A percentile compares a stretch with the other conserved stretches of the same genome.
phyloP scores from a whole-genome alignment of 2,888 invertebrate species.

The Cryptocephalus moraei region DNA sequence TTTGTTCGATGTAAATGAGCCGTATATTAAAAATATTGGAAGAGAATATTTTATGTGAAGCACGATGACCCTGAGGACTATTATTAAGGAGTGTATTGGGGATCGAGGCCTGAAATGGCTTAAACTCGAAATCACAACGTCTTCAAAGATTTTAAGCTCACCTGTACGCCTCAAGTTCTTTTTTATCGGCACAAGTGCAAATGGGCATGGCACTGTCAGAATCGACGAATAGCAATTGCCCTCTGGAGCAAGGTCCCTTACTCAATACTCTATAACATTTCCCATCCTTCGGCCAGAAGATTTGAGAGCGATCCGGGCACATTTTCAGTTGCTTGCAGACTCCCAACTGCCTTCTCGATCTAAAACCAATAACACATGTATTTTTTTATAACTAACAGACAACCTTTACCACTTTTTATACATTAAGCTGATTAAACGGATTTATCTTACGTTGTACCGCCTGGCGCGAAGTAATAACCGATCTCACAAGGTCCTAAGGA shows the following conservation, averaged over 20 bases:
- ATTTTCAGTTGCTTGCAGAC: constrained; percentile 56
- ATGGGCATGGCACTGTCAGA: constrained; percentile 49
- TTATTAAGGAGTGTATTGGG: no score
- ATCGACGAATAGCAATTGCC: constrained; percentile 54
- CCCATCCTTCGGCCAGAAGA: constrained; percentile 69
- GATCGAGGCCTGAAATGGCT: no score
- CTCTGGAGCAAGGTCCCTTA: constrained; percentile 67
- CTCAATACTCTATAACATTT: constrained; percentile 63
- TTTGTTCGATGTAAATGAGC: no score
- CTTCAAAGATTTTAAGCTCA: background rate
- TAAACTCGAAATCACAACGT: no score
- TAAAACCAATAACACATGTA: constrained; percentile 29
- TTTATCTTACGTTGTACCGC: constrained; percentile 18
- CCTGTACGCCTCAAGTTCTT: constrained; percentile 37
- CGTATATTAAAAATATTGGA: no score
- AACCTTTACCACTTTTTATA: constrained; percentile 6
- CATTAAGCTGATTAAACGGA: constrained; percentile 9
- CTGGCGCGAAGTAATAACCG: constrained; percentile 69
- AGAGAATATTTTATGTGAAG: no score
- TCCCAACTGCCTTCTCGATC: constrained; percentile 54
- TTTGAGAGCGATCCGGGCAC: constrained; percentile 53
- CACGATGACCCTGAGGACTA: no score
- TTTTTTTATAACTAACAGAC: background rate
- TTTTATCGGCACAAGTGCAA: constrained; percentile 42
- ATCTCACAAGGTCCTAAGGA: constrained; percentile 61